Conservation (phyloP, 2,888 invertebrate species). For the Patella pellucida region DNA sequence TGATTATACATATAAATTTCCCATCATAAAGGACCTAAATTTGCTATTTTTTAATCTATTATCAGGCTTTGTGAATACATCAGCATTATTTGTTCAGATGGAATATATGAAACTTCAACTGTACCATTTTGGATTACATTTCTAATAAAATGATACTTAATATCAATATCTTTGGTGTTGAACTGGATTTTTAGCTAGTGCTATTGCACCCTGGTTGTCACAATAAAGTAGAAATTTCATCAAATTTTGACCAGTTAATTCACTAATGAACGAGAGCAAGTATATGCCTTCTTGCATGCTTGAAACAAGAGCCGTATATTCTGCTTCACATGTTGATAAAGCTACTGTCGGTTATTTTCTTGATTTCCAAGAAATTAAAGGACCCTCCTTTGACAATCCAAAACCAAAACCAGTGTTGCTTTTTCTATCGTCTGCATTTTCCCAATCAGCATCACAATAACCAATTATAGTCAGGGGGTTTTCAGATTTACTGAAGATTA, state of each 20-base stretch:
- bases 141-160: not conserved
- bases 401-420: constrained; percentile 23
- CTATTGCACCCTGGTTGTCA: constrained; percentile 43
- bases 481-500: constrained; percentile 13
- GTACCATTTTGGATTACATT: not conserved
- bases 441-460: constrained; percentile 2
- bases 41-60: no score
- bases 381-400: not conserved
- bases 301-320: constrained; percentile 27
- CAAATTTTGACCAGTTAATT: not conserved
- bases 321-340: constrained; percentile 34
- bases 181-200: constrained; percentile 32
- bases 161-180: not conserved
- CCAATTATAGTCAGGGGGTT: not conserved
- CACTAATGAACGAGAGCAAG: not conserved
- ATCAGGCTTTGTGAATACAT: no score
- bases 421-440: not conserved
- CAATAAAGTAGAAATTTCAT: not conserved
- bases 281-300: not conserved
- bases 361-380: not conserved
- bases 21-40: no score
- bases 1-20: no score
- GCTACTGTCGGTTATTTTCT: constrained; percentile 26
- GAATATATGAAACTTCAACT: not conserved
- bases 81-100: not conserved